Base-by-base conservation (phyloP, 1,140 invertebrate species). In the Aphidius gifuensis region DNA sequence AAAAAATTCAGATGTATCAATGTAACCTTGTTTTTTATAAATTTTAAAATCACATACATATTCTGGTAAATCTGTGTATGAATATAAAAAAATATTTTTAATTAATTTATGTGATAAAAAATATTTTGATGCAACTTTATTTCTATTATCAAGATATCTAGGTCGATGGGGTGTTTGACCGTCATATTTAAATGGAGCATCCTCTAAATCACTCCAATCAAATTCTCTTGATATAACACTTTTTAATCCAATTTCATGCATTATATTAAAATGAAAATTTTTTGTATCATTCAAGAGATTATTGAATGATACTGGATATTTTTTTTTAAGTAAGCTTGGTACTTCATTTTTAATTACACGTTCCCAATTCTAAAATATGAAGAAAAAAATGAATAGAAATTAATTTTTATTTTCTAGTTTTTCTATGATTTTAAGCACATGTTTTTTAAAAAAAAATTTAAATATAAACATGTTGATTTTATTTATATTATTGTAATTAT, bases 81-180 rank as follows among this genome's bases (percentile, higher is more conserved):
- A 84, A 32, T 83, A 83, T 55, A 80, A 78, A 2, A 88, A 69
- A 5, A 90, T 81, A 42, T 82, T 80, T 54, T 84, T 80, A 62
- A 90, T 82, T 51, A 88, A 82, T 16, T 83, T 83, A 69, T 89
- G 85, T n/a, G 87, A 72, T 9, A 88, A 76, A 11, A 87, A 80
- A 54, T 84, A 81, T 61, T 76, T 83, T 46, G 79, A 79, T 64
- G 79, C 72, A 1, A 90, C 68, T 62, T 80, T 79, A 9, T 82
- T 82, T 38, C 83, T 81, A 74, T 82, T 85, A 62, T 75, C 79
- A 8, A 87, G 54, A 78, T 84, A 90, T 61, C 79, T 81, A 0
- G 78, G 64, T 64, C 85, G 86, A 66, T 84, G 80, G n/a, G 80
- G 64, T 0, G 87, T 88, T 62, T 82, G 75, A 6, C 88, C 88